Conservation (phyloP, 2,888 invertebrate species). For the Pherbina coryleti region DNA sequence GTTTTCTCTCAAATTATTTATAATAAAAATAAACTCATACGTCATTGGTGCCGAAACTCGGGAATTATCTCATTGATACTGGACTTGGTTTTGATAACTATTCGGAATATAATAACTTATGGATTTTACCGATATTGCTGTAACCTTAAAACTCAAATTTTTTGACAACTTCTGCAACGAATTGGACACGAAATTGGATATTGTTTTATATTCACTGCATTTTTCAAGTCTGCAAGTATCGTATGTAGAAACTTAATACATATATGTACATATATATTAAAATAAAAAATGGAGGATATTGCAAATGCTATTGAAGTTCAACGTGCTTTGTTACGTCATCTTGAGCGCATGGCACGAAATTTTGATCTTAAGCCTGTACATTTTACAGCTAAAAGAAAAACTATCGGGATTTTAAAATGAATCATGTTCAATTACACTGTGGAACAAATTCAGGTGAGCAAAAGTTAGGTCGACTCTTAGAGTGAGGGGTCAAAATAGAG, state of each 20-base stretch:
- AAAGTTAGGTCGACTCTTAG: conserved; percentile 20
- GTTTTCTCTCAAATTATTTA: too few relatives aligned
- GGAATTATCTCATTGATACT: background rate
- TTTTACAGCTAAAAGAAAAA: background rate
- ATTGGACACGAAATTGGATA: too few relatives aligned
- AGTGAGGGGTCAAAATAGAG: too few relatives aligned
- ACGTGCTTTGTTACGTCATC: background rate
- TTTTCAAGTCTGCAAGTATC: too few relatives aligned
- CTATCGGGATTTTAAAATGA: background rate
- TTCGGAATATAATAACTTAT: background rate
- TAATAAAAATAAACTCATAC: background rate
- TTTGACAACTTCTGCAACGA: too few relatives aligned
- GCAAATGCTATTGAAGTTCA: conserved; percentile 27
- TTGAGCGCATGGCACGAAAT: background rate
- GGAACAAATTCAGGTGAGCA: background rate
- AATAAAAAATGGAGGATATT: conserved; percentile 11
- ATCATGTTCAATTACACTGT: background rate
- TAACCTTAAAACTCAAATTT: too few relatives aligned
- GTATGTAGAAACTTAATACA: background rate
- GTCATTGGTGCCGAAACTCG: conserved; percentile 32
- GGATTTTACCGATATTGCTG: background rate
- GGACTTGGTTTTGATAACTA: background rate
- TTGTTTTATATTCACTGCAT: too few relatives aligned
- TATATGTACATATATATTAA: background rate
- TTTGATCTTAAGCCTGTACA: background rate